These are phyloP conservation scores for Grantiella picta DNA, from an alignment of 2,113 vertebrate species.

Conservation along the genomic window DNA sequence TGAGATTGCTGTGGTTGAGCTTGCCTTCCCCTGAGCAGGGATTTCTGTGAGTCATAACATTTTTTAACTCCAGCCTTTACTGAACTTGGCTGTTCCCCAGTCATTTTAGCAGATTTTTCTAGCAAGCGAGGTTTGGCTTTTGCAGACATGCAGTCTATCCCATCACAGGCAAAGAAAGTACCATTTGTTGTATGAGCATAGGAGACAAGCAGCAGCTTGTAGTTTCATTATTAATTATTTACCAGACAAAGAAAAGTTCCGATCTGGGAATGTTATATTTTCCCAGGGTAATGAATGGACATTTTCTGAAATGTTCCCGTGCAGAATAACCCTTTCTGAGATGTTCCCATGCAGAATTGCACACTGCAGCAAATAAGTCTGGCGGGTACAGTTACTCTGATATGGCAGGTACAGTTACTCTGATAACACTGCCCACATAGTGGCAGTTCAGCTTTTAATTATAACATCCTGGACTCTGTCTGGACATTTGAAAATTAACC, in stretches of 20 bases:
- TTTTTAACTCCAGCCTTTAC: not conserved
- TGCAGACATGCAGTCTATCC: not conserved
- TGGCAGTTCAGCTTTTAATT: not conserved
- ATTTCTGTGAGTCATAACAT: not conserved
- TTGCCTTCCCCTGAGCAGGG: not conserved
- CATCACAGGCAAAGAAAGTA: not conserved
- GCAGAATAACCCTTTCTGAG: not conserved
- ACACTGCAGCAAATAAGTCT: not conserved
- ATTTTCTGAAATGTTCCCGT: not conserved
- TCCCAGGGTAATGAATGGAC: not conserved
- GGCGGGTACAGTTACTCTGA: not conserved
- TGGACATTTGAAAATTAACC: not conserved
- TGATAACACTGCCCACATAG: not conserved
- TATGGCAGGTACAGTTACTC: not conserved
- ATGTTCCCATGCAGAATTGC: not conserved
- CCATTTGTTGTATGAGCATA: not conserved
- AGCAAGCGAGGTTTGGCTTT: not conserved
- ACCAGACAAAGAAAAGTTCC: not conserved
- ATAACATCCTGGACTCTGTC: not conserved
- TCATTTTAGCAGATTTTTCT: not conserved
- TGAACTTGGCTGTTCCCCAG: not conserved
- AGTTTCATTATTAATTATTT: slow-evolving; percentile 28
- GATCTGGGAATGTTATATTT: not conserved
- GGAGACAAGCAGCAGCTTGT: not conserved
- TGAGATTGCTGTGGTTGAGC: not conserved